phyloP scores from a whole-genome alignment of 2,113 vertebrate species.

The Pterocles burchelli region DNA sequence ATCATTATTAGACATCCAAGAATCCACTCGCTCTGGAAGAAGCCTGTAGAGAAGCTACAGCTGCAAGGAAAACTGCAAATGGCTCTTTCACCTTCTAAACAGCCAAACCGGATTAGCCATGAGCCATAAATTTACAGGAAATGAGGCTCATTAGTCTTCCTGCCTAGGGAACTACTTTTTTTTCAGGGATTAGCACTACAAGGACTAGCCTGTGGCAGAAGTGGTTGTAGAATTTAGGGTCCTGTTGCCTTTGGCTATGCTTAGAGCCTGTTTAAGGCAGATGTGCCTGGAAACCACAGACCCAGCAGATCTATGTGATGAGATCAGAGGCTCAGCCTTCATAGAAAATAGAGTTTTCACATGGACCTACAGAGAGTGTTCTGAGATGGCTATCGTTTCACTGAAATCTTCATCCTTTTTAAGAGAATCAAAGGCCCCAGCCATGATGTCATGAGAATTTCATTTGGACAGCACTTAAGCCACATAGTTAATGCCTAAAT shows the following conservation, averaged over 20 bases:
- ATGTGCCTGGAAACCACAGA: background rate
- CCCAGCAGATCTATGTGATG: background rate
- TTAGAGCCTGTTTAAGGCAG: background rate
- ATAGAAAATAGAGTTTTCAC: background rate
- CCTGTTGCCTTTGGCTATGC: background rate
- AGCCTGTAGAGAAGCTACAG: background rate
- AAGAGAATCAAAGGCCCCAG: background rate
- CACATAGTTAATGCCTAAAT: background rate
- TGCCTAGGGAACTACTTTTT: background rate
- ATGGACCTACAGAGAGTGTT: background rate
- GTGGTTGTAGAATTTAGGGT: background rate
- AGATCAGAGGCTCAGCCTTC: background rate
- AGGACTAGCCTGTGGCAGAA: background rate
- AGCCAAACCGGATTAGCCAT: constrained; percentile 9
- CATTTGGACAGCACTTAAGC: background rate
- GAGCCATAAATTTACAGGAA: constrained; percentile 39
- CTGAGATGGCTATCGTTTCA: background rate
- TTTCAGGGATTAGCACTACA: background rate
- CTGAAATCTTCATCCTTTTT: background rate
- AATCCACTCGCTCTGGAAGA: background rate
- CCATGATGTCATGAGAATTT: background rate
- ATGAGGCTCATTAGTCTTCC: background rate
- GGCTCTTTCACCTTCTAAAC: background rate
- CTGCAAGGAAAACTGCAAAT: background rate
- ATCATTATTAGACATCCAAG: background rate